Base-by-base conservation (phyloP, 2,797 vertebrate genomes). In the Spinibarbus caldwelli region DNA sequence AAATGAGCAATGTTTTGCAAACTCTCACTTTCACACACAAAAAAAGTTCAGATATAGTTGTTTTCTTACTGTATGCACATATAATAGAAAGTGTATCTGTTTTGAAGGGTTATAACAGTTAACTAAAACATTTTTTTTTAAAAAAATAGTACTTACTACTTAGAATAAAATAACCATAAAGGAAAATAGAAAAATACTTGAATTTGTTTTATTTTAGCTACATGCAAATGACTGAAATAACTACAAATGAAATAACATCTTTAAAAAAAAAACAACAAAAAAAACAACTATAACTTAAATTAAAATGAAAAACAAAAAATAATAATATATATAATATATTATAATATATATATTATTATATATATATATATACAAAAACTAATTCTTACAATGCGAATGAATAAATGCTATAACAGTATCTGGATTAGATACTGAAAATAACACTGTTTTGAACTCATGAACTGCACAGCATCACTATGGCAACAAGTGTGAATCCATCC, bases 401-500 rank as follows among this genome's bases (percentile, higher is more conserved):
- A 64, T 31, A 49, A 14, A 57, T 8, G 17, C 75, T 17, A 23
- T 38, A 59, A 59, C 0, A 59, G 1, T 3, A 2, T 10, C 4
- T 41, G 10, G 47, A 5, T 26, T n/a, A n/a, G 31, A 26, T n/a
- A 38, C 7, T 59, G n/a, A 19, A 64, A 78, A 6, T 3, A 2
- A 62, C n/a, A 29, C 34, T 34, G 34, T 57, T 26, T 36, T 43
- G 21, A 26, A 26, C 26, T 64, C 29, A 38, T 43, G 14, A 38
- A 36, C 31, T 23, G 31, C 57, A 17, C 23, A 19, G 45, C 64
- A 29, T 87, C 86, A 78, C 86, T 71, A 87, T 87, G 83, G 82
- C 83, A 87, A 87, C 86, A 49, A 66, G 45, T 68, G 75, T 31
- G 52, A 47, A 52, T 78, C 82, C 67, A 26, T 23, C 41, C n/a